Evolutionary conservation across 2,113 vertebrate genomes (phyloP).

Genomic region (Tetrax tetrax): DNA sequence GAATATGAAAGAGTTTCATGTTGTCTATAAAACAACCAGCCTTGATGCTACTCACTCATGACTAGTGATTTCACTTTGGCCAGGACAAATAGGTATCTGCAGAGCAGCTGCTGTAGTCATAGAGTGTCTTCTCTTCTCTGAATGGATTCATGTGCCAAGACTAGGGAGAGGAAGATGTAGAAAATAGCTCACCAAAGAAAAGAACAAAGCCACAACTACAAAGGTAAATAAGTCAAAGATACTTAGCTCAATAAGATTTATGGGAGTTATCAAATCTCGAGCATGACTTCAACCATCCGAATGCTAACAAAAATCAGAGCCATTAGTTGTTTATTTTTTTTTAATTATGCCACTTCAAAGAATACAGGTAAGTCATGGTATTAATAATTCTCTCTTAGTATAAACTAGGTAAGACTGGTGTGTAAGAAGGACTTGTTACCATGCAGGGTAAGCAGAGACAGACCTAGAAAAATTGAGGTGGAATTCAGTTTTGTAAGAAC

Average conservation of each 20-base stretch:
- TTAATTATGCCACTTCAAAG: background rate
- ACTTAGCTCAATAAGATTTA: slow-evolving; percentile 71
- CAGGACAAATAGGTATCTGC: slow-evolving; percentile 52
- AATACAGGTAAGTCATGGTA: background rate
- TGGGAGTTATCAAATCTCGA: background rate
- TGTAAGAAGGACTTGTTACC: background rate
- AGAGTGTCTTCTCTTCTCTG: slow-evolving; percentile 44
- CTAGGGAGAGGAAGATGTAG: background rate
- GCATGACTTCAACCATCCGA: slow-evolving; percentile 22
- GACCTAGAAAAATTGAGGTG: background rate
- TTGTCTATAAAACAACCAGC: slow-evolving; percentile 49
- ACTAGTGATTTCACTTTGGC: slow-evolving; percentile 62
- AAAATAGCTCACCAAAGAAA: slow-evolving; percentile 69
- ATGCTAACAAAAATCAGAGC: slow-evolving; percentile 45
- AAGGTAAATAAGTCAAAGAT: slow-evolving; percentile 76
- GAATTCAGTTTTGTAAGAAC: background rate
- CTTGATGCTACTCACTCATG: slow-evolving; percentile 7
- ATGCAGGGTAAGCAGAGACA: background rate
- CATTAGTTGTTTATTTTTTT: background rate
- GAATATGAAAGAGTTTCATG: slow-evolving; percentile 46
- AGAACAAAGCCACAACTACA: slow-evolving; percentile 71
- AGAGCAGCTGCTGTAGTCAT: slow-evolving; percentile 64
- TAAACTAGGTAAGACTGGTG: background rate
- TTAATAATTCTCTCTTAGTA: background rate
- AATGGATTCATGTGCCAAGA: slow-evolving; percentile 57